These are phyloP conservation scores for Hystrix cristata DNA, from an alignment of 2,113 vertebrate species.

Conservation along the genomic window DNA sequence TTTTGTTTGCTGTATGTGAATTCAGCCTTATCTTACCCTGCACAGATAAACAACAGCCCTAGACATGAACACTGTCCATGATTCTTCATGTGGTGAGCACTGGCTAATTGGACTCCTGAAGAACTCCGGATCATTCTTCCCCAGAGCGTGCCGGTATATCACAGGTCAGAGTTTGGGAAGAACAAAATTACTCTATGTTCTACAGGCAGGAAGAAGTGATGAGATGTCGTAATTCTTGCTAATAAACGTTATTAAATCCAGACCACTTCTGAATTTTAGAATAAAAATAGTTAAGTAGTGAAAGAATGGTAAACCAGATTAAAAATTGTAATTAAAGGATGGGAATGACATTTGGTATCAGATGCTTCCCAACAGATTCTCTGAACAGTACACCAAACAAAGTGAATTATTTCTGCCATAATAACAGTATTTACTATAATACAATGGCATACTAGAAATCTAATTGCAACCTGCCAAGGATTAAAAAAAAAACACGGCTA, in stretches of 20 bases:
- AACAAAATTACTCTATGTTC: slow-evolving; percentile 34
- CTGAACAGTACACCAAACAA: slow-evolving; percentile 76
- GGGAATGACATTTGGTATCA: slow-evolving; percentile 76
- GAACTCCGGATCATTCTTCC: not conserved
- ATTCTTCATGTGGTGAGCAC: not conserved
- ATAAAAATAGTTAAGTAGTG: slow-evolving; percentile 85
- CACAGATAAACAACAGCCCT: not conserved
- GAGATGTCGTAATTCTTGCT: slow-evolving; percentile 72
- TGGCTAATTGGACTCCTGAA: not conserved
- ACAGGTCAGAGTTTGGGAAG: slow-evolving; percentile 22
- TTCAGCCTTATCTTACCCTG: not conserved
- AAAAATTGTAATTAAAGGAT: slow-evolving; percentile 87
- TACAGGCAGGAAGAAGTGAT: fast-evolving
- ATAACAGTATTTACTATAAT: slow-evolving; percentile 85
- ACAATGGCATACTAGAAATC: slow-evolving; percentile 83
- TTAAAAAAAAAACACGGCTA: slow-evolving; percentile 79
- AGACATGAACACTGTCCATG: not conserved
- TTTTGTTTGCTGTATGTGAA: not conserved
- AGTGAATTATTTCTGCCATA: slow-evolving; percentile 84
- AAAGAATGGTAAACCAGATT: slow-evolving; percentile 86
- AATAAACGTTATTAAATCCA: slow-evolving; percentile 83
- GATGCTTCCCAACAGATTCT: slow-evolving; percentile 83
- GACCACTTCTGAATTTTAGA: slow-evolving; percentile 74
- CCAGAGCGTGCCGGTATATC: not conserved
- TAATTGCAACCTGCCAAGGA: slow-evolving; percentile 82